phyloP scores from a whole-genome alignment of 2,113 vertebrate genomes.

The Prunella fulvescens region DNA sequence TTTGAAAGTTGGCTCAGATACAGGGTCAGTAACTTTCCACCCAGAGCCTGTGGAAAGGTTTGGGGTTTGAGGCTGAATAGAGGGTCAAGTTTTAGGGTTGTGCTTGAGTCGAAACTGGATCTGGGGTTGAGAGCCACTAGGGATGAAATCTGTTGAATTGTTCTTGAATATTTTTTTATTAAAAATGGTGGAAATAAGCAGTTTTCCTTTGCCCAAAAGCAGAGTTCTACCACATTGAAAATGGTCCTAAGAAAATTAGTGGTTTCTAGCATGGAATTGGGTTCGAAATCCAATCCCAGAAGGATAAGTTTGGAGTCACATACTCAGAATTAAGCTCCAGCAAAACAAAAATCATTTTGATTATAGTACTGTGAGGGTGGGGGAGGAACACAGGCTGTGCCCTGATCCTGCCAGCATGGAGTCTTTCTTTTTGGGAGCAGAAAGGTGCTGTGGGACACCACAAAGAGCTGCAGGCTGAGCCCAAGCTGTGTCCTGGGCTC shows the following conservation, averaged over 20 bases:
- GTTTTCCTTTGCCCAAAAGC: constrained; percentile 21
- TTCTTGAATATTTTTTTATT: background rate
- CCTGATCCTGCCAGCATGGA: background rate
- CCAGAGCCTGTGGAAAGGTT: constrained; percentile 1
- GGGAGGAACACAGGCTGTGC: background rate
- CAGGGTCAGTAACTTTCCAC: constrained; percentile 54
- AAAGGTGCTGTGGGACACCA: background rate
- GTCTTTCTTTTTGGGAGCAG: background rate
- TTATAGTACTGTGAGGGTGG: background rate
- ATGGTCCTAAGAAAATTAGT: background rate
- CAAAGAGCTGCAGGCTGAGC: background rate
- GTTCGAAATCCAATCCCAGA: background rate
- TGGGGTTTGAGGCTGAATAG: constrained; percentile 32
- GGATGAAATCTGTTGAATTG: background rate
- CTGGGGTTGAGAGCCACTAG: background rate
- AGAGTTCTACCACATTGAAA: background rate
- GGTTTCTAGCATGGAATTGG: background rate
- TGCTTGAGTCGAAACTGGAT: background rate
- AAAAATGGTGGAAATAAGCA: constrained; percentile 17
- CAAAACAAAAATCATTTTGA: background rate
- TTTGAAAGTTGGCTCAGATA: constrained; percentile 35
- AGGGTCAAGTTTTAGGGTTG: constrained; percentile 14
- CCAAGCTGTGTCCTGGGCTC: background rate
- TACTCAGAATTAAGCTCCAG: background rate
- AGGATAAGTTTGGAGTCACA: background rate